phyloP scores from a whole-genome alignment of 2,797 vertebrate genomes.

The Rhynchonycteris naso region DNA sequence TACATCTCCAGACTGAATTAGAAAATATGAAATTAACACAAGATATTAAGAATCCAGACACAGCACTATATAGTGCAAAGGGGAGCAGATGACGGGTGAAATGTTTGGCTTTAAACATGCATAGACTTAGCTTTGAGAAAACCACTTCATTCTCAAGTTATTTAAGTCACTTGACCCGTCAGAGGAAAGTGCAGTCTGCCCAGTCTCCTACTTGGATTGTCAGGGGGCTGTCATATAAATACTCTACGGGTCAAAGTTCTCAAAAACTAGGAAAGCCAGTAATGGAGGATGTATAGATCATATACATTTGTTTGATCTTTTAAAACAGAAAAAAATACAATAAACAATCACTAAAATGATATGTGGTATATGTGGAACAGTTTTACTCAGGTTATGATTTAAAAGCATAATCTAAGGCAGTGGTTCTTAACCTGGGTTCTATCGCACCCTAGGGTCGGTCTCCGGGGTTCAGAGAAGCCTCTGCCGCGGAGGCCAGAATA shows the following conservation, averaged over 20 bases:
- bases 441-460: no score
- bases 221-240: background rate
- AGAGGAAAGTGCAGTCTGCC: background rate
- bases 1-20: background rate
- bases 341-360: background rate
- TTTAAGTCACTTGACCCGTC: background rate
- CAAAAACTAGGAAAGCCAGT: background rate
- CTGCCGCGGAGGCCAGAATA: no score
- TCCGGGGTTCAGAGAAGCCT: no score
- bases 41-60: background rate
- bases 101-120: background rate
- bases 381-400: conserved; percentile 53
- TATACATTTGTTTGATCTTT: background rate
- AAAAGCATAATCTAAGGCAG: conserved; percentile 49
- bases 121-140: background rate
- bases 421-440: no score
- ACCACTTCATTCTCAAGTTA: background rate
- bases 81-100: background rate
- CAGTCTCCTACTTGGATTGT: background rate
- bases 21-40: background rate
- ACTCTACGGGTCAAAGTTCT: background rate
- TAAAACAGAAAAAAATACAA: background rate
- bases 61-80: background rate
- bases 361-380: background rate
- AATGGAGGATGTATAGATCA: background rate